Evolutionary conservation across 2,797 vertebrate genomes (phyloP), one percentile per base, ranked within the genome.

Genomic region (Pseudochaenichthys georgianus): DNA sequence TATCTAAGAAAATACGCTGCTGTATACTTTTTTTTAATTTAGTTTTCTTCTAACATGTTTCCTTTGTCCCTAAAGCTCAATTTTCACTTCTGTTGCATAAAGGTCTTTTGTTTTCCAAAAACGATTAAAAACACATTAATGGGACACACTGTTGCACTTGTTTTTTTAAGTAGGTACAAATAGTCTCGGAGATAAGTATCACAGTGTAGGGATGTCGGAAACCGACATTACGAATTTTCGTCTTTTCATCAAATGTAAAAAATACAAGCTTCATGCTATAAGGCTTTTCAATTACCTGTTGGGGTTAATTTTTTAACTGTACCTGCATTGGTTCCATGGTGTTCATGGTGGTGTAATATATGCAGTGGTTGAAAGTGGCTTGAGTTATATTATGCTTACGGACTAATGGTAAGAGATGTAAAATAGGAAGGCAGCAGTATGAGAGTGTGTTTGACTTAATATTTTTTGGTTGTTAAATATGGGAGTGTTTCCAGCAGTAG

Each of bases 391-490:
- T 55, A 13, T 50, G 67, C 34, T 77, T 50, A 2, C 52, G 57
- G 72, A 78, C 51, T 70, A 68, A 64, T 51, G 46, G 28, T 71
- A 43, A 21, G 61, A 75, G 52, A 48, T 46, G 59, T 46, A 70
- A 60, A 73, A 65, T 38, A 38, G 70, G 68, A 71, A 81, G 71
- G 70, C 50, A 42, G 48, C 62, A 21, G 65, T 45, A 19, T 51
- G 64, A 54, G 67, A 72, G 55, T 81, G 47, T 71, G 63, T 91
- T 88, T 77, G 84, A 82, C 82, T 90, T 85, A 48, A 84, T 88
- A 83, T 87, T 87, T 38, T 90, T 87, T 64, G 83, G 62, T 78
- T 80, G 75, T 80, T 81, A 87, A 75, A 87, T 73, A 82, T 85
- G 79, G 75, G 81, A 81, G 79, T 72, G 82, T 86, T 89, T 90